phyloP scores from a whole-genome alignment of 1,140 invertebrate species.

The Achroia grisella region DNA sequence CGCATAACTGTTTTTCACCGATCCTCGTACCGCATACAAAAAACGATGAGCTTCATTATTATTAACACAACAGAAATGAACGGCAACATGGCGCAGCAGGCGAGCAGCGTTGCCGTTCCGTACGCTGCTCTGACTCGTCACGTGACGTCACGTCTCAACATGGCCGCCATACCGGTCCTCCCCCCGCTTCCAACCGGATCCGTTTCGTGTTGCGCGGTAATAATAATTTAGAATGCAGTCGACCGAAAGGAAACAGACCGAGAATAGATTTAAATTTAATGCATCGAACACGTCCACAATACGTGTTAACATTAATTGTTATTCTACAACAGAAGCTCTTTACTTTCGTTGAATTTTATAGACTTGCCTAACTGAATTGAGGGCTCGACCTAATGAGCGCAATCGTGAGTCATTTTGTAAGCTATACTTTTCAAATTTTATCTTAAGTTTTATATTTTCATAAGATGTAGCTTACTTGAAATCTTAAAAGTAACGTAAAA shows the following conservation, averaged over 20 bases:
- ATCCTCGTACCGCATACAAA: slow-evolving; percentile 56
- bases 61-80: slow-evolving; percentile 61
- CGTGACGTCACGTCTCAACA: slow-evolving; percentile 73
- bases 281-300: slow-evolving; percentile 51
- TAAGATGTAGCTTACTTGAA: too few relatives aligned
- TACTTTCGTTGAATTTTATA: slow-evolving; percentile 63
- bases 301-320: slow-evolving; percentile 62
- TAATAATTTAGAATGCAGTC: slow-evolving; percentile 68
- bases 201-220: slow-evolving; percentile 45
- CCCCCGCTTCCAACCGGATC: slow-evolving; percentile 59
- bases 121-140: slow-evolving; percentile 67
- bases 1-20: slow-evolving; percentile 65
- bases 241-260: slow-evolving; percentile 63
- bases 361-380: slow-evolving; percentile 47
- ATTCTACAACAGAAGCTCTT: slow-evolving; percentile 64
- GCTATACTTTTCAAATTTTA: too few relatives aligned
- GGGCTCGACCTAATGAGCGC: slow-evolving; percentile 13
- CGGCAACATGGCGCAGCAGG: slow-evolving; percentile 39
- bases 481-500: too few relatives aligned
- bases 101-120: slow-evolving; percentile 58
- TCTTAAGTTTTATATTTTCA: too few relatives aligned
- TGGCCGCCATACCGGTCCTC: slow-evolving; percentile 64
- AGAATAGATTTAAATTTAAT: slow-evolving; percentile 71
- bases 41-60: slow-evolving; percentile 51
- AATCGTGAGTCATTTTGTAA: neutral